Percentiles rank a stretch among this genome's conserved stretches.
Conservation (phyloP, 2,888 invertebrate genomes). For the Theretra japonica region DNA sequence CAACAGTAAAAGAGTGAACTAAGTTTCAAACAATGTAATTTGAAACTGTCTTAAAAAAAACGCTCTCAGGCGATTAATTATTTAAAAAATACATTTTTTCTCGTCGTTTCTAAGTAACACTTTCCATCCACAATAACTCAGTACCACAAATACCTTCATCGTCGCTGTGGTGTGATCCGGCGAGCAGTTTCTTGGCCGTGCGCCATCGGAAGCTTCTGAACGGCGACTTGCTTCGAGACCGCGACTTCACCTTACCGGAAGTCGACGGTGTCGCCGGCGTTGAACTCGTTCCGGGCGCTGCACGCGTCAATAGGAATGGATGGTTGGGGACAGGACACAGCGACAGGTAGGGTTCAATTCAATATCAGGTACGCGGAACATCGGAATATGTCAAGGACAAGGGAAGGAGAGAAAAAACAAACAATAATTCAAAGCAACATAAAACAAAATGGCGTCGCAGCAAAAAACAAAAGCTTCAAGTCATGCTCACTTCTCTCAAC, state of each 20-base stretch:
- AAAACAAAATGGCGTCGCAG: slow-evolving; percentile 74
- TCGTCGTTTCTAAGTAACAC: background rate
- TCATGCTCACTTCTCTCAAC: slow-evolving; percentile 53
- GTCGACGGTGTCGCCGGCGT: slow-evolving; percentile 77
- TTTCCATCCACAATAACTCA: slow-evolving; percentile 61
- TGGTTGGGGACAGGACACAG: slow-evolving; percentile 41
- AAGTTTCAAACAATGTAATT: too few species aligned
- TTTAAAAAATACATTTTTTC: background rate
- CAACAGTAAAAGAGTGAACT: background rate
- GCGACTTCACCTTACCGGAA: slow-evolving; percentile 90
- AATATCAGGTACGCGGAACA: slow-evolving; percentile 35
- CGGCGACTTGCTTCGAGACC: slow-evolving; percentile 96
- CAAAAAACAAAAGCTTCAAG: slow-evolving; percentile 73
- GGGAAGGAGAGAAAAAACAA: slow-evolving; percentile 58
- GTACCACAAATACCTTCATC: slow-evolving; percentile 88
- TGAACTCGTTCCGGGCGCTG: slow-evolving; percentile 76
- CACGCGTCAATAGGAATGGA: slow-evolving; percentile 48
- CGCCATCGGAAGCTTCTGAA: slow-evolving; percentile 97
- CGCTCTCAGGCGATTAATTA: background rate
- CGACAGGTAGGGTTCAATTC: slow-evolving; percentile 20
- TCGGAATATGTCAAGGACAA: slow-evolving; percentile 33
- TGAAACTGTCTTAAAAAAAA: background rate
- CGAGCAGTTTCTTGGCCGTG: slow-evolving; percentile 88
- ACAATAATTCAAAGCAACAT: slow-evolving; percentile 79
- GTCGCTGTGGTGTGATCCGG: slow-evolving; percentile 90